phyloP scores from a whole-genome alignment of 2,888 invertebrate species.

The Leistus spinibarbis region DNA sequence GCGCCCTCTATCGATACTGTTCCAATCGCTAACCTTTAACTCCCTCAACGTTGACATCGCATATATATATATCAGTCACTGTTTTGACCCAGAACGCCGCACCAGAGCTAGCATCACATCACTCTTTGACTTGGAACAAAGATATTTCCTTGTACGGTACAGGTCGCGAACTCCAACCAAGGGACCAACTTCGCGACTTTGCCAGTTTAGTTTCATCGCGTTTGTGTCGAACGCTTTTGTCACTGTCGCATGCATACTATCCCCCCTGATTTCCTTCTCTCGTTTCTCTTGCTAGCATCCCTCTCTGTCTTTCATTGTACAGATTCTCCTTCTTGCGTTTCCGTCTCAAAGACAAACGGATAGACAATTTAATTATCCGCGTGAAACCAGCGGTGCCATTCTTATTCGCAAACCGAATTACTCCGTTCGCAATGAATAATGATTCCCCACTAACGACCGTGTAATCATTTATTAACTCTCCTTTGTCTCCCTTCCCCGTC shows the following conservation, averaged over 20 bases:
- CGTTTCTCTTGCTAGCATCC: neutral
- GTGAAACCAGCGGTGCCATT: conserved; percentile 44
- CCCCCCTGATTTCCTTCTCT: neutral
- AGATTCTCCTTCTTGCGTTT: neutral
- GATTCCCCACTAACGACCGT: conserved; percentile 44
- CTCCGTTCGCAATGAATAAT: conserved; percentile 45
- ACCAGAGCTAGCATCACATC: neutral
- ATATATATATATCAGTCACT: neutral
- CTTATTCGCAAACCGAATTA: conserved; percentile 28
- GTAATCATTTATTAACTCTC: conserved; percentile 46
- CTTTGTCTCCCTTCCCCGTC: conserved; percentile 41
- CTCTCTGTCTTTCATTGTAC: neutral
- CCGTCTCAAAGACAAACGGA: conserved; percentile 1
- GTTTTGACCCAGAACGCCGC: neutral
- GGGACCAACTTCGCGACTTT: neutral
- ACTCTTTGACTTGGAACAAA: neutral
- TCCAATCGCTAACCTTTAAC: neutral
- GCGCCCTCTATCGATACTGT: neutral
- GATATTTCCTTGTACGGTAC: neutral
- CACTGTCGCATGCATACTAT: conserved; percentile 21
- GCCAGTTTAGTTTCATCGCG: neutral
- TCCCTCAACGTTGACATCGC: neutral
- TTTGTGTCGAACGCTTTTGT: conserved; percentile 11
- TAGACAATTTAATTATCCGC: conserved; percentile 48
- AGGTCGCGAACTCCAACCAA: neutral